A percentile compares a stretch with the other conserved stretches of the same genome.
Evolutionary conservation across 2,888 invertebrate species (phyloP).

Genomic region (Oxyscelio sp.): DNA sequence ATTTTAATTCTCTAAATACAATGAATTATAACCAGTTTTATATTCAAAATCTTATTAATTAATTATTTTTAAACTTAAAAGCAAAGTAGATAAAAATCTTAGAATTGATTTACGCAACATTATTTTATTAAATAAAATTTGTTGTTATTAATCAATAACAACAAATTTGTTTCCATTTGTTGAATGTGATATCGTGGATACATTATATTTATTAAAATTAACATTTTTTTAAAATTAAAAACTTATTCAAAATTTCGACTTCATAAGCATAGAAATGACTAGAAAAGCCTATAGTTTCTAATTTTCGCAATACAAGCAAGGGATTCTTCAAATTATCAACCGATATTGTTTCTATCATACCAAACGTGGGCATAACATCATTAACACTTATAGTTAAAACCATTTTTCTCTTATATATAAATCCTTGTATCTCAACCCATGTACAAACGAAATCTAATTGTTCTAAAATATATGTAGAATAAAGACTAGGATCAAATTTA

Average conservation of each 20-base stretch:
- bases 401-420: constrained; percentile 8
- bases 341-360: background rate
- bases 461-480: background rate
- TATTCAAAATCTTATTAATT: too few relatives aligned
- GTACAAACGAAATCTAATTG: background rate
- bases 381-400: constrained; percentile 20
- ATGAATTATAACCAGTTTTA: too few relatives aligned
- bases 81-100: too few relatives aligned
- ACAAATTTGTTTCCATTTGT: background rate
- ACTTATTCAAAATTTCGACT: background rate
- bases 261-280: background rate
- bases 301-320: background rate
- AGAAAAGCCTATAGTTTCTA: background rate
- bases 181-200: background rate
- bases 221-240: background rate
- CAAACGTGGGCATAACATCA: constrained; percentile 13
- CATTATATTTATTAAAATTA: constrained; percentile 12
- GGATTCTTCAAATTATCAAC: background rate
- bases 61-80: too few relatives aligned
- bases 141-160: background rate
- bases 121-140: background rate
- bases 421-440: background rate
- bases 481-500: background rate
- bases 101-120: too few relatives aligned
- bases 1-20: too few relatives aligned